Evolutionary conservation across 2,888 invertebrate species (phyloP).

Genomic region (Macrophya alboannulata): DNA sequence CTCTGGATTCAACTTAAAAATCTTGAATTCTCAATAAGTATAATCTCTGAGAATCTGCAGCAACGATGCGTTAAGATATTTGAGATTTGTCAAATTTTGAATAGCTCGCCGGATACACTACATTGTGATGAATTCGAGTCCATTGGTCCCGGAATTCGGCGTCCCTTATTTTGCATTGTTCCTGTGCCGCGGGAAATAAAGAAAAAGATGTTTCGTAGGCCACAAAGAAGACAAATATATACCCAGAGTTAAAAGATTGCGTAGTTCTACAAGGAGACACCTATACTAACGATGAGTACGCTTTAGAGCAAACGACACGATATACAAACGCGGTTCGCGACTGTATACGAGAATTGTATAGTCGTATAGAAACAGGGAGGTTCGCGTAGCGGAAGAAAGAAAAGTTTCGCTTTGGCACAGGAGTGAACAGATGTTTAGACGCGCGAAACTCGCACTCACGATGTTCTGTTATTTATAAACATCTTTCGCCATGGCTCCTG

Average conservation of each 20-base stretch:
- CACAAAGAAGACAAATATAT: constrained; percentile 40
- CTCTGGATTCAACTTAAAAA: not conserved
- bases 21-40: not conserved
- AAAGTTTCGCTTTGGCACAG: constrained; percentile 47
- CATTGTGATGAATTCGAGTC: constrained; percentile 31
- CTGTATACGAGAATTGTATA: not conserved
- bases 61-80: not conserved
- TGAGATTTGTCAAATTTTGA: constrained; percentile 28
- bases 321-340: not conserved
- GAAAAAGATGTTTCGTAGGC: constrained; percentile 7
- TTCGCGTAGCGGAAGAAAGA: constrained; percentile 37
- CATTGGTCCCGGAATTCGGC: constrained; percentile 11
- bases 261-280: not conserved
- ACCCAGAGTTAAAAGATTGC: constrained; percentile 24
- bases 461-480: constrained; percentile 55
- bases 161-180: constrained; percentile 19
- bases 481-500: constrained; percentile 53
- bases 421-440: constrained; percentile 52
- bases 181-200: not conserved
- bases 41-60: not conserved
- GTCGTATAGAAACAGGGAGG: constrained; percentile 22
- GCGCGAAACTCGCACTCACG: constrained; percentile 49
- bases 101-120: not conserved
- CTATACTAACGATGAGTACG: not conserved
- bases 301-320: constrained; percentile 3